These are phyloP conservation scores for Ahaetulla prasina DNA, from an alignment of 2,113 vertebrate genomes.

Conservation along the genomic window DNA sequence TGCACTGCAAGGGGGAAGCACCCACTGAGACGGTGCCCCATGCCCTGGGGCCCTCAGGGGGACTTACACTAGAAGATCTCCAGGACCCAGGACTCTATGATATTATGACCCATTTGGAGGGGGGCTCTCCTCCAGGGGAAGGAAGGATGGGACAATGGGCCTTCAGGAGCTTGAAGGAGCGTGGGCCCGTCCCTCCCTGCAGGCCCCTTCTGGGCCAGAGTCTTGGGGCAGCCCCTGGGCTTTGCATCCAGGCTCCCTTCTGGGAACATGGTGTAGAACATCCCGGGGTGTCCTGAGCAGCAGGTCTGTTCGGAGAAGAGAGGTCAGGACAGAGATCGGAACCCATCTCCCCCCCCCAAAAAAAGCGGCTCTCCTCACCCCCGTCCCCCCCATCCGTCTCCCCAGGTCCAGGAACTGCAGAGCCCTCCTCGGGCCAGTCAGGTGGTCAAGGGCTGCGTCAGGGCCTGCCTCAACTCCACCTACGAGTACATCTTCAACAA, in stretches of 20 bases:
- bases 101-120: background rate
- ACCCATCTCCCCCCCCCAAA: background rate
- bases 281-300: background rate
- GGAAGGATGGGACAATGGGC: background rate
- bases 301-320: background rate
- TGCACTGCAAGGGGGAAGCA: background rate
- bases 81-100: background rate
- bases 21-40: background rate
- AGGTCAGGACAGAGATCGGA: no score
- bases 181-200: background rate
- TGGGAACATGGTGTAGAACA: background rate
- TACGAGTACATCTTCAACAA: conserved; percentile 99
- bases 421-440: conserved; percentile 96
- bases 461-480: conserved; percentile 96
- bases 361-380: rapidly evolving
- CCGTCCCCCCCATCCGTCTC: background rate
- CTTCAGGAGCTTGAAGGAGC: background rate
- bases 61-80: background rate
- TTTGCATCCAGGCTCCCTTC: background rate
- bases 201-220: background rate
- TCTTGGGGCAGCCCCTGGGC: background rate
- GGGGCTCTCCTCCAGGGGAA: background rate
- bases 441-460: conserved; percentile 95
- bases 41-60: background rate
- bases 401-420: conserved; percentile 93